Base-by-base conservation (phyloP, 92 coral and sea anemone genomes). In the Hydrozoanthus gracilis region DNA sequence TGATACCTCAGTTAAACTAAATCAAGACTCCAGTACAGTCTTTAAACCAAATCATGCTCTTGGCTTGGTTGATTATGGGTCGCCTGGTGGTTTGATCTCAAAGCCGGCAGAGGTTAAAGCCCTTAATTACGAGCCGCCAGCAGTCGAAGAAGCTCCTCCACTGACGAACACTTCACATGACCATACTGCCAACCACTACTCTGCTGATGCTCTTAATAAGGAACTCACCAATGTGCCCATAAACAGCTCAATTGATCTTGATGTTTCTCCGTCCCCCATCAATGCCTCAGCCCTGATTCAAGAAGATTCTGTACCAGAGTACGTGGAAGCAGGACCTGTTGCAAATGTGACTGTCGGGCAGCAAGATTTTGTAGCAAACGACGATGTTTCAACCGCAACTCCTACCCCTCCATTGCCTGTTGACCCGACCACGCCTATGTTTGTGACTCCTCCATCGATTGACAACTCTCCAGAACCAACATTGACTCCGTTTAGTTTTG, bases 121-220 rank as follows among this genome's bases (percentile, higher is more conserved):
- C 3, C 55, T 65, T 12, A 64, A 73, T 5, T 80, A 80, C 50
- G 85, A 80, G 60, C 85, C 85, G 1, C 85, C 85, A 65, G 73
- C 85, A 18, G 85, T 80, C 7, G 62, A 80, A 80, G 85, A 80
- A 66, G 75, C 73, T 47, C 61, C 85, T 47, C 74, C 85, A 27
- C 17, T 65, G 47, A 49, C 73, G 39, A 54, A 80, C n/a, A 47
- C 85, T 44, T 45, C 3, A 27, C 85, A 49, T 5, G 58, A 80
- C 13, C 60, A 80, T 9, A 17, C 74, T 17, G 48, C 85, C 55
- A 80, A 17, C 15, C 85, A 12, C 50, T 35, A 64, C 18, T 66
- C 75, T 60, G 55, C 61, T 20, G 83, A 77, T 39, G 83, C 66
- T 60, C 51, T 77, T 27, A 55, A 77, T 39, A 77, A 69, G 47